Percentiles rank a stretch among this genome's conserved stretches.
Evolutionary conservation across 2,113 vertebrate genomes (phyloP).

Genomic region (Procavia capensis): DNA sequence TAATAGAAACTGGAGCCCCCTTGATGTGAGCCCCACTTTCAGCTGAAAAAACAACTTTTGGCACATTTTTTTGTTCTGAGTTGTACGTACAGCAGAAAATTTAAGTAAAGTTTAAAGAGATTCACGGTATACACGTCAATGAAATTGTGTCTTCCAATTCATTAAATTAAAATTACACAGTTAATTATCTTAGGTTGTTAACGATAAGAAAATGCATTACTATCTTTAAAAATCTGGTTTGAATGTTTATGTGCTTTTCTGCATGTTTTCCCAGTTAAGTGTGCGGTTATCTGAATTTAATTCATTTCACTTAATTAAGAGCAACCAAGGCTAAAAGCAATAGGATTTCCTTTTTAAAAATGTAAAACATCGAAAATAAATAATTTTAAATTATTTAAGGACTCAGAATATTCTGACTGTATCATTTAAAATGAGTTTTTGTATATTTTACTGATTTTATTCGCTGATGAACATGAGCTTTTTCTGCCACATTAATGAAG

Average conservation of each 20-base stretch:
- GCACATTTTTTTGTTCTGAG: constrained; percentile 75
- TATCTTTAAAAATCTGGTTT: constrained; percentile 76
- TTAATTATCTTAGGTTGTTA: constrained; percentile 79
- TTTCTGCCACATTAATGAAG: constrained; percentile 5
- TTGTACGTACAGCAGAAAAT: constrained; percentile 79
- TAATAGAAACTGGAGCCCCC: constrained; percentile 65
- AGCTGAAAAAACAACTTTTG: constrained; percentile 78
- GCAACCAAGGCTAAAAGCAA: background rate
- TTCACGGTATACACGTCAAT: constrained; percentile 70
- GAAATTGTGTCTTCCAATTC: constrained; percentile 75
- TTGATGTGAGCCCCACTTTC: constrained; percentile 45
- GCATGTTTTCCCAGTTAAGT: constrained; percentile 45
- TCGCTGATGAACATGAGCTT: background rate
- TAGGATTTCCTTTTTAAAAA: background rate
- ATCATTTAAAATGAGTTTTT: background rate
- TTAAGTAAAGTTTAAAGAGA: constrained; percentile 83
- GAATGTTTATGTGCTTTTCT: constrained; percentile 73
- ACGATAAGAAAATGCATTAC: constrained; percentile 70
- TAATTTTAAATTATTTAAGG: background rate
- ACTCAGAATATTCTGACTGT: background rate
- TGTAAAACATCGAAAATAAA: background rate
- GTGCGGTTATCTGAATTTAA: background rate
- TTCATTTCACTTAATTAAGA: background rate
- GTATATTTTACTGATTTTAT: background rate
- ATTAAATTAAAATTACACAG: constrained; percentile 82